Evolutionary conservation across 2,113 vertebrate species (phyloP).

Genomic region (Zosterops japonicus): DNA sequence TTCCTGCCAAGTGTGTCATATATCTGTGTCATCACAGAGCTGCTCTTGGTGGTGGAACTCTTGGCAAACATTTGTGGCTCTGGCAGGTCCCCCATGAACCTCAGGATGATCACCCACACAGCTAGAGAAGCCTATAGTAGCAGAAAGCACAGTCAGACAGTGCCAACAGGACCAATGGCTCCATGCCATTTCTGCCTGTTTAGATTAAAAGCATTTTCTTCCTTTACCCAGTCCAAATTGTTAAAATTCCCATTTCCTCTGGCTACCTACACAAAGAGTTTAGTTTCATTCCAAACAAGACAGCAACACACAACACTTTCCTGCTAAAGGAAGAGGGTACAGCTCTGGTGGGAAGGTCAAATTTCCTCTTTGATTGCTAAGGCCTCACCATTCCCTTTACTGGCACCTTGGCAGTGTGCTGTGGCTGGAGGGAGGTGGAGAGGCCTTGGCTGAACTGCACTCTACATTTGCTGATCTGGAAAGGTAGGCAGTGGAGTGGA

Average conservation of each 20-base stretch:
- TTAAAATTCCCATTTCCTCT: not conserved
- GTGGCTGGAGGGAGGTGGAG: not conserved
- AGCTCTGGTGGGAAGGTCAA: not conserved
- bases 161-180: not conserved
- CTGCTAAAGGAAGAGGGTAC: not conserved
- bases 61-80: slow-evolving; percentile 81
- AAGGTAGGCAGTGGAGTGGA: not conserved
- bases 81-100: slow-evolving; percentile 96
- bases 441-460: not conserved
- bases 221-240: not conserved
- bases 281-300: not conserved
- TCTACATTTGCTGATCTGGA: not conserved
- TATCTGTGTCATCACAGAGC: slow-evolving; percentile 61
- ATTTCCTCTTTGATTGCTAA: not conserved
- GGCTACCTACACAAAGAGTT: not conserved
- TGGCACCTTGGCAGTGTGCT: not conserved
- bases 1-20: slow-evolving; percentile 49
- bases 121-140: slow-evolving; percentile 82
- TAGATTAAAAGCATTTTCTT: not conserved
- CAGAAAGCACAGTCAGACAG: not conserved
- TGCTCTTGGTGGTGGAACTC: not conserved
- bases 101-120: slow-evolving; percentile 90
- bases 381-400: not conserved
- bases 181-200: not conserved
- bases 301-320: not conserved